These are phyloP conservation scores for Mimachlamys varia DNA, from an alignment of 2,888 invertebrate genomes.

Conservation along the genomic window DNA sequence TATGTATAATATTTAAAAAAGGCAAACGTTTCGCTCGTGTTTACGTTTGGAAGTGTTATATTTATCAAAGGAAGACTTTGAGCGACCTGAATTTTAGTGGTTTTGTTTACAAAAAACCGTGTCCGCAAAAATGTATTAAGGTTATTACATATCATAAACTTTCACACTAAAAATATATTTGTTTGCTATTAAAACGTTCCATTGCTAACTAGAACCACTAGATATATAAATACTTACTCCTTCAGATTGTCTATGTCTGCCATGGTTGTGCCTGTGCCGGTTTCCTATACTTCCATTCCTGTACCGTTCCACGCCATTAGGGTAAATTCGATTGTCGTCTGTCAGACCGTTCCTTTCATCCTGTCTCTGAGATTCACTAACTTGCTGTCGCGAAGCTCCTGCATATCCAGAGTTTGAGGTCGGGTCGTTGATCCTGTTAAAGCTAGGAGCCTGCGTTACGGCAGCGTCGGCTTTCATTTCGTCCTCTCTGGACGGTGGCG, in stretches of 20 bases:
- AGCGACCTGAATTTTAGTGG: too few relatives aligned
- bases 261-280: slow-evolving; percentile 37
- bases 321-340: neutral
- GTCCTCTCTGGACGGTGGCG: neutral
- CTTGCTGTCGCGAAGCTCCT: neutral
- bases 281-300: neutral
- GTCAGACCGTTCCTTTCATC: neutral
- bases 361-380: neutral
- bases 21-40: too few relatives aligned
- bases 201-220: too few relatives aligned
- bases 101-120: too few relatives aligned
- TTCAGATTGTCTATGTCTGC: neutral
- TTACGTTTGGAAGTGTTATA: too few relatives aligned
- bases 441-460: neutral
- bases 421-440: neutral
- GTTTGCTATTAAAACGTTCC: too few relatives aligned
- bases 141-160: too few relatives aligned
- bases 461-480: neutral
- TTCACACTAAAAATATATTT: too few relatives aligned
- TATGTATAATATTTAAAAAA: too few relatives aligned
- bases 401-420: neutral
- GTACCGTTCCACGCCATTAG: slow-evolving; percentile 5
- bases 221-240: neutral
- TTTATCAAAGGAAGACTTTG: too few relatives aligned
- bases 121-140: too few relatives aligned